Base-by-base conservation (phyloP, 2,113 vertebrate species). In the Sylvia atricapilla region DNA sequence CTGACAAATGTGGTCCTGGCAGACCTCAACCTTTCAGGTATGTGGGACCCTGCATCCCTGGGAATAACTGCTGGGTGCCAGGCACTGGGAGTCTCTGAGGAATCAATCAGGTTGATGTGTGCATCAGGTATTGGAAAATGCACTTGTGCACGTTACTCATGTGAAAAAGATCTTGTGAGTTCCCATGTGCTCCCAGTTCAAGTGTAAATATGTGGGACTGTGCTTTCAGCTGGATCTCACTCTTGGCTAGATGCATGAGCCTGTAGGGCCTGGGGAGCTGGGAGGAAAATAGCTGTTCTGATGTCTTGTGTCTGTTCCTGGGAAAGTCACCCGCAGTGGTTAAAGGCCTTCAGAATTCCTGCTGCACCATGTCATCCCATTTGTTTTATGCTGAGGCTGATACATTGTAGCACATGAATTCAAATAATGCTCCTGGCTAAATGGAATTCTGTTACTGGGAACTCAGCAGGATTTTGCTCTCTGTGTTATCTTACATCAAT, bases 1-100 rank as follows among this genome's bases (percentile, higher is more conserved):
- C 98, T 99, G 86, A 99, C 99, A 46, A 97, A 97, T 5, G 99
- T 99, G 22, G 98, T 99, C 77, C 98, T 99, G 28, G 98, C 98
- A 43, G 99, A 99, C 95, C 99, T 99, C 95, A 99, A 98, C 96
- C 96, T 99, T 58, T 96, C 99, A 92, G 98, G 99, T 99, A 91
- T 24, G 46, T 79, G 53, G 53, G 79, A 30, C 55, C 16, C 86
- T 81, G 39, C 31, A 3, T 56, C 59, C 41, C 37, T 35, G 25
- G 66, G 58, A 55, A 66, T 27, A 52, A 30, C 50, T 53, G 62
- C 77, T 77, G 35, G 55, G 28, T 47, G 49, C 33, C 78, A 69
- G 37, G 8, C 21, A 9, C 21, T 52, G 70, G 43, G 24, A 66
- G 62, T 43, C 15, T 41, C 44, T 30, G 46, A 14, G 39, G 28